A percentile compares a stretch with the other conserved stretches of the same genome.
These are phyloP conservation scores for Eriocheir sinensis DNA, from an alignment of 1,140 invertebrate species.

Conservation along the genomic window DNA sequence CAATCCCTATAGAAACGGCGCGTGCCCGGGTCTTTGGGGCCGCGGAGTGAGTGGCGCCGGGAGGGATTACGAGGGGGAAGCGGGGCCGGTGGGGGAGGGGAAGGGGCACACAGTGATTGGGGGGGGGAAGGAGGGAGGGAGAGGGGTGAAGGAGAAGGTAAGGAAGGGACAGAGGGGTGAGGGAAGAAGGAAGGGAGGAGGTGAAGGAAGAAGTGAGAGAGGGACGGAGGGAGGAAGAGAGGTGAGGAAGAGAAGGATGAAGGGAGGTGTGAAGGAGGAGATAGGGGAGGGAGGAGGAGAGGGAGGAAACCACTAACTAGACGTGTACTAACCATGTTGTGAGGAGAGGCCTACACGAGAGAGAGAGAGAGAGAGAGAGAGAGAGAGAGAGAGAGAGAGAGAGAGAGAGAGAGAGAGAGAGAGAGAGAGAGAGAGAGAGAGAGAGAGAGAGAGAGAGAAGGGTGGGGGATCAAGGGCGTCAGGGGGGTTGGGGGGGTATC, in stretches of 20 bases:
- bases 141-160: neutral
- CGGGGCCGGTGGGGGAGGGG: too few species aligned
- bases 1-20: too few species aligned
- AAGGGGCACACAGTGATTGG: too few species aligned
- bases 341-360: neutral
- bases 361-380: constrained; percentile 46
- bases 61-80: too few species aligned
- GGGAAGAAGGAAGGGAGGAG: neutral
- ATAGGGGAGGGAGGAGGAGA: too few species aligned
- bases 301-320: too few species aligned
- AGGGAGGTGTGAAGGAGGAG: neutral
- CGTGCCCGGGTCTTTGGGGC: too few species aligned
- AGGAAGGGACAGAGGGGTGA: neutral
- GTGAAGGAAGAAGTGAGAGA: neutral
- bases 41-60: too few species aligned
- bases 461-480: neutral
- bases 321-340: neutral
- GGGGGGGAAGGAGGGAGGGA: neutral
- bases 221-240: neutral
- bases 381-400: constrained; percentile 41
- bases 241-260: neutral
- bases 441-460: neutral
- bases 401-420: constrained; percentile 49
- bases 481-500: too few species aligned
- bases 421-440: neutral